Conservation (phyloP, 1,140 invertebrate genomes). For the Drosophila orena region DNA sequence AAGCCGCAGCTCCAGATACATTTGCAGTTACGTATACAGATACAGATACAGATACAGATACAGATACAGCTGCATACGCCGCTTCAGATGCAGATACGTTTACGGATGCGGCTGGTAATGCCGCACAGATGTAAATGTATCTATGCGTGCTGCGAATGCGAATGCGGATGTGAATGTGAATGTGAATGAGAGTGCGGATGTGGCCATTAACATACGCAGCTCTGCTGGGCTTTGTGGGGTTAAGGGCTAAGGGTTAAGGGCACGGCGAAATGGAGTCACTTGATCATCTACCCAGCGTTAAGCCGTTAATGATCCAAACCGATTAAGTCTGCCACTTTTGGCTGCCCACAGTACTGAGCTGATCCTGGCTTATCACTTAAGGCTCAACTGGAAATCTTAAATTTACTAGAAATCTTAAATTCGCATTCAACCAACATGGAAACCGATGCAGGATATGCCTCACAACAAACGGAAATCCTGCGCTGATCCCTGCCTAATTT, state of each 20-base stretch:
- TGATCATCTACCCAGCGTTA: conserved; percentile 20
- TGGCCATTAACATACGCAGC: conserved; percentile 8
- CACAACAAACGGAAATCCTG: neutral
- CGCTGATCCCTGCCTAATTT: conserved; percentile 3
- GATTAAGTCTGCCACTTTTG: conserved; percentile 16
- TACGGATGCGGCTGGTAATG: conserved; percentile 1
- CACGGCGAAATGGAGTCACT: conserved; percentile 2
- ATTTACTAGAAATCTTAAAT: too few relatives aligned
- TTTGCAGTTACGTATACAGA: conserved; percentile 7
- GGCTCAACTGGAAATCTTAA: too few relatives aligned
- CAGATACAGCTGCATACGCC: neutral
- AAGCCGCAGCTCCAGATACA: conserved; percentile 9
- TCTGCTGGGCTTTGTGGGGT: conserved; percentile 35
- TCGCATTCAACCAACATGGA: too few relatives aligned
- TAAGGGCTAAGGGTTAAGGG: conserved; percentile 28
- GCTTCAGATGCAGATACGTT: conserved; percentile 17
- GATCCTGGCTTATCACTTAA: neutral
- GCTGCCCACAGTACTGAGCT: neutral
- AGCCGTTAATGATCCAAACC: conserved; percentile 16
- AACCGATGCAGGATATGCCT: neutral
- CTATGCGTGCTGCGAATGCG: conserved; percentile 8
- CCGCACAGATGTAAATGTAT: conserved; percentile 10
- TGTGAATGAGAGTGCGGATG: neutral
- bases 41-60: conserved; percentile 11
- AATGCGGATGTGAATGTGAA: neutral